Conservation (phyloP, 1,140 invertebrate species). For the Phocides pigmalion region DNA sequence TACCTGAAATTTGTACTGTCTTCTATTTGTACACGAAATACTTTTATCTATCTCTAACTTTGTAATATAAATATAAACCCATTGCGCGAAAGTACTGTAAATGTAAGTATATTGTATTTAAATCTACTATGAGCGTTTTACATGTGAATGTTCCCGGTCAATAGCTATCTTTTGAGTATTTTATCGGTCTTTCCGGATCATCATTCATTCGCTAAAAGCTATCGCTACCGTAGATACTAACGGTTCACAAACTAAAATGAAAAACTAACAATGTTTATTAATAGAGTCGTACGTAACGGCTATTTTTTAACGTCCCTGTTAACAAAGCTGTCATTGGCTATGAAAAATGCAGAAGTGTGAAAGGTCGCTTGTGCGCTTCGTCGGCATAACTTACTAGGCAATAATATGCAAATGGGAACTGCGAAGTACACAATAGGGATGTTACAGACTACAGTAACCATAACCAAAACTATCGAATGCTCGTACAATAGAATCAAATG, state of each 20-base stretch:
- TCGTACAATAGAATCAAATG: no score
- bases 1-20: no score
- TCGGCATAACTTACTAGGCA: constrained; percentile 25
- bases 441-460: not conserved
- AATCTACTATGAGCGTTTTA: no score
- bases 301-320: constrained; percentile 12
- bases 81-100: no score
- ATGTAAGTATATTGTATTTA: no score
- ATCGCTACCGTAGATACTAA: not conserved
- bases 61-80: no score
- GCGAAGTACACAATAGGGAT: not conserved
- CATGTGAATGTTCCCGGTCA: no score
- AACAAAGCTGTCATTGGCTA: constrained; percentile 15
- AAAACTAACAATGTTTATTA: constrained; percentile 3
- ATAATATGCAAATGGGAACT: constrained; percentile 44
- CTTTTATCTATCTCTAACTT: no score
- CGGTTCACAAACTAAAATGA: constrained; percentile 4
- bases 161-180: no score
- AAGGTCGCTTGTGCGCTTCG: constrained; percentile 7
- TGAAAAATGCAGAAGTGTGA: constrained; percentile 14
- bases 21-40: no score
- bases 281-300: constrained; percentile 3
- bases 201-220: not conserved
- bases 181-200: no score
- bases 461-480: no score